Conservation (phyloP, 2,797 vertebrate species). For the Falco rusticolus region DNA sequence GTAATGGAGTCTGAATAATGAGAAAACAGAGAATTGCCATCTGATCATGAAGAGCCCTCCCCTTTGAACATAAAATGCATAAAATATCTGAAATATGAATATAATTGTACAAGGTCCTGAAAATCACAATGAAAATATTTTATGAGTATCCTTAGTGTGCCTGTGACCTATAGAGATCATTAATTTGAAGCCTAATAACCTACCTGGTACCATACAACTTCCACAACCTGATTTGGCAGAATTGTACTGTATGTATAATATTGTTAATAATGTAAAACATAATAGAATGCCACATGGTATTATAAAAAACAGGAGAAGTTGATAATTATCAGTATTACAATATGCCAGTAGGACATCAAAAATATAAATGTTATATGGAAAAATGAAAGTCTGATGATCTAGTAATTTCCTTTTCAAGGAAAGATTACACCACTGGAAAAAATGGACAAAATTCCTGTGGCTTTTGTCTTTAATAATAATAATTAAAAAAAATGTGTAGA, state of each 20-base stretch:
- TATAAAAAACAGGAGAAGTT: constrained; percentile 48
- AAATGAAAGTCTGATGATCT: constrained; percentile 58
- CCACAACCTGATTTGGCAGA: constrained; percentile 41
- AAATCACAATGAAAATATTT: constrained; percentile 72
- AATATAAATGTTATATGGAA: constrained; percentile 44
- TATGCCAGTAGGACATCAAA: constrained; percentile 58
- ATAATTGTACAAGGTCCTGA: constrained; percentile 60
- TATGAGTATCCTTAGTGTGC: constrained; percentile 67
- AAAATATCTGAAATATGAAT: constrained; percentile 67
- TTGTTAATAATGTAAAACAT: constrained; percentile 67
- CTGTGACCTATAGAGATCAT: constrained; percentile 71
- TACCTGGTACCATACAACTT: constrained; percentile 54
- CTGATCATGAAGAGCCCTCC: constrained; percentile 22
- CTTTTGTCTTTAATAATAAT: background rate
- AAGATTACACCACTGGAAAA: constrained; percentile 10
- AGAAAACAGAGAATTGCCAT: constrained; percentile 32
- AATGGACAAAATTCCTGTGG: background rate
- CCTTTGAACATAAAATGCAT: constrained; percentile 51
- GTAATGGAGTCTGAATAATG: background rate
- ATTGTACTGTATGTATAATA: constrained; percentile 51
- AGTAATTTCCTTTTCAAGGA: constrained; percentile 51
- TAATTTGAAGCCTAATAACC: constrained; percentile 68
- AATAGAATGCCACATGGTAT: constrained; percentile 57
- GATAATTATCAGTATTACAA: constrained; percentile 54
- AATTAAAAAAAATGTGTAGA: background rate